phyloP scores from a whole-genome alignment of 2,888 invertebrate genomes.

The Eupithecia dodoneata region DNA sequence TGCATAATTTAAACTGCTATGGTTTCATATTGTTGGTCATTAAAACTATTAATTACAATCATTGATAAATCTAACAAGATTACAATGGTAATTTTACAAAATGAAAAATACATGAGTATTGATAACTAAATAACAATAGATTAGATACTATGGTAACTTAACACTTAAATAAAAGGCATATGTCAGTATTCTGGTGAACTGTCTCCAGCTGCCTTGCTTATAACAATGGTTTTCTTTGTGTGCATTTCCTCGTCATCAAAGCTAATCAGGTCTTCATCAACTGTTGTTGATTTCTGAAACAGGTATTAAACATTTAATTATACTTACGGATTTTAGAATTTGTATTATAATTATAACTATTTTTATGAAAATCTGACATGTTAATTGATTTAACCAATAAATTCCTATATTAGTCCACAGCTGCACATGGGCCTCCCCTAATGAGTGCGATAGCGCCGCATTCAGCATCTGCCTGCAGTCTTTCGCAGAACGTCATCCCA shows the following conservation, averaged over 20 bases:
- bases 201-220: conserved; percentile 68
- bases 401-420: too few relatives aligned
- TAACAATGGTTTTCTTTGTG: conserved; percentile 60
- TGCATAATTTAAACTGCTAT: background rate
- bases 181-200: conserved; percentile 76
- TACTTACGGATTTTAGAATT: background rate
- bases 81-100: conserved; percentile 26
- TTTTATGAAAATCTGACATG: too few relatives aligned
- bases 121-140: conserved; percentile 39
- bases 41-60: background rate
- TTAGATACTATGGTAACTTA: conserved; percentile 62
- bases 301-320: conserved; percentile 11
- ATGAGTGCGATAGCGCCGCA: too few relatives aligned
- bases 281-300: conserved; percentile 68
- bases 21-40: background rate
- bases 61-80: background rate
- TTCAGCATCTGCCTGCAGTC: too few relatives aligned
- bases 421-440: too few relatives aligned
- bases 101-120: conserved; percentile 42
- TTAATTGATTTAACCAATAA: too few relatives aligned
- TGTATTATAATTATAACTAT: too few relatives aligned
- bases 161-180: conserved; percentile 68
- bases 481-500: too few relatives aligned
- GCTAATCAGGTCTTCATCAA: conserved; percentile 69
- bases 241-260: conserved; percentile 75